Evolutionary conservation across 2,888 invertebrate genomes (phyloP), one percentile per base, ranked within the genome.

Genomic region (Nomada lathburiana): DNA sequence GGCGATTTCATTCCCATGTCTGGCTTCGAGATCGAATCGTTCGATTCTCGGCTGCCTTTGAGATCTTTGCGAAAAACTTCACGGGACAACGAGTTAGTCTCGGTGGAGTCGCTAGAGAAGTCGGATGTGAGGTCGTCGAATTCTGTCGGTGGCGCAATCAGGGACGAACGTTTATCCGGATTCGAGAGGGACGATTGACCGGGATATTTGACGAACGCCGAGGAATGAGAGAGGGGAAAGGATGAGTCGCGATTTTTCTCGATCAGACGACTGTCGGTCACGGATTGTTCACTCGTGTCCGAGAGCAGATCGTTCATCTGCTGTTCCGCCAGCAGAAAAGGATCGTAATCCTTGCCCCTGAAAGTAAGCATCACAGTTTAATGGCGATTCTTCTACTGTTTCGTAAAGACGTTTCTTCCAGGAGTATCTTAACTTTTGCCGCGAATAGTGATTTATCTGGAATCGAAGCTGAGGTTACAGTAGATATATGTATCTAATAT

Each of bases 271-370:
- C 89, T 87, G 77, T 93, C 89, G 36, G 89, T 90, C 18, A 57
- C 65, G 67, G 94, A 93, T 59, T 94, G 92, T 82, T 94, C 94
- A 87, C 94, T 93, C 74, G 96, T 95, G 87, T 96, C 96, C 80
- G 96, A 96, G 94, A 97, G 96, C 52, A 98, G 95, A 92, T 97
- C 97, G 94, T 96, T 96, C 94, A 97, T 96, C 94, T 98, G 97
- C 85, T 96, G 96, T 94, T 97, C 97, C 65, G 97, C 97, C 86
- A 96, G 96, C 87, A 96, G 94, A 94, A 97, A 97, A 69, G 97
- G 97, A 94, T 97, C 97, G 94, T 97, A 97, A 89, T 94, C 95
- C 90, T 95, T 95, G 26, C 92, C 91, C 47, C 92, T 92, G 92
- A 57, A 92, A 92, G 20, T 53, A 71, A 9, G 29, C 59, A 67